These are phyloP conservation scores for Parapsyche elsis DNA, from an alignment of 1,140 invertebrate species.

Conservation along the genomic window DNA sequence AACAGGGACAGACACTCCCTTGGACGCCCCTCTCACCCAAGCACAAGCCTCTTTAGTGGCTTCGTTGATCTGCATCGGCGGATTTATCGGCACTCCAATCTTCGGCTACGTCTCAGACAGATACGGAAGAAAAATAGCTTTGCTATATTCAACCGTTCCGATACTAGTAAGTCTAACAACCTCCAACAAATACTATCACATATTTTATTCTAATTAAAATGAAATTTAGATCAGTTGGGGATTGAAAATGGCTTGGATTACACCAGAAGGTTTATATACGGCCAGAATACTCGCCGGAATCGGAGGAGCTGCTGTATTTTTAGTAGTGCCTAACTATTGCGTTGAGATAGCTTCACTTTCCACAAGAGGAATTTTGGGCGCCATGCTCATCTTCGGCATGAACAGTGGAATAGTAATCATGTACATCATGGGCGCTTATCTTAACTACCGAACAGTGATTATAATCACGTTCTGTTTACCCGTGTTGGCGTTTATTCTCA, in stretches of 20 bases:
- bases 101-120: constrained; percentile 69
- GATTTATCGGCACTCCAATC: constrained; percentile 64
- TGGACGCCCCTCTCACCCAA: constrained; percentile 55
- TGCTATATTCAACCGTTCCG: constrained; percentile 27
- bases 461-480: not conserved
- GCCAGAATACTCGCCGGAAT: constrained; percentile 63
- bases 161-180: constrained; percentile 34
- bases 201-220: not conserved
- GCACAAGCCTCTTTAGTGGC: constrained; percentile 69
- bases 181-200: not conserved
- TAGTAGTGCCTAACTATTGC: constrained; percentile 69
- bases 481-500: not conserved
- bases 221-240: constrained; percentile 62
- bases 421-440: constrained; percentile 68
- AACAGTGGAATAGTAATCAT: constrained; percentile 70
- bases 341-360: constrained; percentile 69
- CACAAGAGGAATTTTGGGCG: constrained; percentile 70
- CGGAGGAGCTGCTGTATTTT: constrained; percentile 65
- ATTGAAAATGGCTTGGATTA: constrained; percentile 60
- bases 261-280: constrained; percentile 58
- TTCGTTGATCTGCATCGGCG: constrained; percentile 67
- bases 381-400: constrained; percentile 65
- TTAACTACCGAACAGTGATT: constrained; percentile 60
- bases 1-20: constrained; percentile 56
- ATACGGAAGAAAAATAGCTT: constrained; percentile 66